phyloP scores from a whole-genome alignment of 2,888 invertebrate species.

The Caradrina kadenii region DNA sequence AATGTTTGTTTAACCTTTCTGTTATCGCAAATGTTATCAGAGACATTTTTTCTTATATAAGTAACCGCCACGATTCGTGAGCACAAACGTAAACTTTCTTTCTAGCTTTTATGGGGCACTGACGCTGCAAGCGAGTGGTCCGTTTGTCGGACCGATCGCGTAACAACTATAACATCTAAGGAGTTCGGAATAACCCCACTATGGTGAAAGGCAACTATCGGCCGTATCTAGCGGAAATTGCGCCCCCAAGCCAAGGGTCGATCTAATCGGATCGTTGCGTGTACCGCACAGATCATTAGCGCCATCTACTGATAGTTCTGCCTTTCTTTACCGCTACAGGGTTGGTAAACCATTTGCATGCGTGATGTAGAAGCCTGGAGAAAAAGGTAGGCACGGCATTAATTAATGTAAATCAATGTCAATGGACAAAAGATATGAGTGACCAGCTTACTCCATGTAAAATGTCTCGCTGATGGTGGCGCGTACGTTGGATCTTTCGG shows the following conservation, averaged over 20 bases:
- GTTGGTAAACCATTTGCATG: constrained; percentile 24
- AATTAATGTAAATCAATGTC: neutral
- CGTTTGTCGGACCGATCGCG: neutral
- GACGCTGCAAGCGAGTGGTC: no score
- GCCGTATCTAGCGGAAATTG: constrained; percentile 85
- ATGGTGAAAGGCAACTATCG: constrained; percentile 75
- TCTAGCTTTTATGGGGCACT: no score
- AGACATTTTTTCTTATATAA: neutral
- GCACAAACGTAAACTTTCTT: no score
- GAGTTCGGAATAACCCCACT: constrained; percentile 57
- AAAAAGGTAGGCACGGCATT: neutral
- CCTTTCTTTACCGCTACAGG: constrained; percentile 65
- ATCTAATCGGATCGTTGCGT: constrained; percentile 88
- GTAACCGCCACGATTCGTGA: no score
- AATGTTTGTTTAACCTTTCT: neutral
- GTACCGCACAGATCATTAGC: constrained; percentile 83
- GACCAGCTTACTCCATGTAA: no score
- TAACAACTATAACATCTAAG: constrained; percentile 29
- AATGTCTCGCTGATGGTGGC: no score
- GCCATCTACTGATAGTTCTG: constrained; percentile 80
- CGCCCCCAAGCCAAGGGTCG: constrained; percentile 81
- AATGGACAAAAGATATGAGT: no score
- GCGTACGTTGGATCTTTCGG: no score
- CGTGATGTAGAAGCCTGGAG: neutral
- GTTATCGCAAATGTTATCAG: neutral